These are phyloP conservation scores for Dugesia japonica DNA, from an alignment of 2,888 invertebrate species.

Conservation along the genomic window DNA sequence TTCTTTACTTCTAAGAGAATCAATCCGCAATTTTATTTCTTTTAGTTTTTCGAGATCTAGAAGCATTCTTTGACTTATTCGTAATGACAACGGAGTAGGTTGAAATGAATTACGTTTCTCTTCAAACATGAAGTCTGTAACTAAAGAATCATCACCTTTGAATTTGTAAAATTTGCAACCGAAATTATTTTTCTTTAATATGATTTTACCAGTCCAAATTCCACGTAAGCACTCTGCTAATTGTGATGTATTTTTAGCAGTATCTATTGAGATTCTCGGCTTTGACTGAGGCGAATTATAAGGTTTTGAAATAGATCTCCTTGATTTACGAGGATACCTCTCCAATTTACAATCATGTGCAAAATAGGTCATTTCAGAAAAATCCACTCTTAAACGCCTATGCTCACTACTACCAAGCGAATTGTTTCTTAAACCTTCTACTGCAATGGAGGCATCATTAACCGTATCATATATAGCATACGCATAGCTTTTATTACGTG, in stretches of 20 bases:
- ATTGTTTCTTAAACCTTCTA: slow-evolving; percentile 51
- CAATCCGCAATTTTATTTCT: background rate
- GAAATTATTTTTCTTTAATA: slow-evolving; percentile 84
- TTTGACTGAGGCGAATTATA: background rate
- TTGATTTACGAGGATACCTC: background rate
- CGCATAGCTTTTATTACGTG: slow-evolving; percentile 77
- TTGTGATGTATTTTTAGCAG: slow-evolving; percentile 40
- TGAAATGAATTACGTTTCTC: background rate
- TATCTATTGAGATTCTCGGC: slow-evolving; percentile 14
- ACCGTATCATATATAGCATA: slow-evolving; percentile 88
- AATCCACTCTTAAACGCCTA: slow-evolving; percentile 78
- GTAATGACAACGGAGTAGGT: background rate
- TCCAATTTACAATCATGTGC: background rate
- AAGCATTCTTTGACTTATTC: background rate
- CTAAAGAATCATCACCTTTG: slow-evolving; percentile 78
- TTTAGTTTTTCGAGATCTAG: background rate
- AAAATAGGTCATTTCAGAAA: slow-evolving; percentile 60
- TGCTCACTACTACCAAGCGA: slow-evolving; percentile 66
- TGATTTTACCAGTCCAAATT: slow-evolving; percentile 81
- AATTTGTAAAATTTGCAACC: slow-evolving; percentile 82
- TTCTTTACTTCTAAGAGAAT: background rate
- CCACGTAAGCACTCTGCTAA: slow-evolving; percentile 51
- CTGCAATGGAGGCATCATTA: slow-evolving; percentile 89
- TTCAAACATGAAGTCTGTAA: slow-evolving; percentile 44
- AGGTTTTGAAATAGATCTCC: slow-evolving; percentile 1